These are phyloP conservation scores for Abramis brama DNA, from an alignment of 2,113 vertebrate genomes.

Conservation along the genomic window DNA sequence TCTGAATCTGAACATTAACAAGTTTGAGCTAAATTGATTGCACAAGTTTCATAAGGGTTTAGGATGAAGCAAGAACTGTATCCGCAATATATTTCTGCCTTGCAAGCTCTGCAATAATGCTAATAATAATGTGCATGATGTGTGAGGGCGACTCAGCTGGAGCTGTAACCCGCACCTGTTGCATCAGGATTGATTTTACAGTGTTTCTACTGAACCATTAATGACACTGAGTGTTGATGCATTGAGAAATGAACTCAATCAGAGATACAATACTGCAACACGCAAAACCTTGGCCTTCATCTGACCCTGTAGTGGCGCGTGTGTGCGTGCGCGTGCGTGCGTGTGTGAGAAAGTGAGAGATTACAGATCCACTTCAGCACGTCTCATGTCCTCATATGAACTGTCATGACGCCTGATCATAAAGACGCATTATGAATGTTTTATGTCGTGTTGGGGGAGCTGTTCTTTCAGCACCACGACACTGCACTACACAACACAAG, in stretches of 20 bases:
- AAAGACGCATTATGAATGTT: slow-evolving; percentile 17
- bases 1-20: not conserved
- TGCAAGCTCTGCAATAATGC: too few species aligned
- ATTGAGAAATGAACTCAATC: slow-evolving; percentile 3
- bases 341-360: not conserved
- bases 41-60: too few species aligned
- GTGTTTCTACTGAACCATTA: not conserved
- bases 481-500: not conserved
- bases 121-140: not conserved
- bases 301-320: not conserved
- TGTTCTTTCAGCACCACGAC: slow-evolving; percentile 30
- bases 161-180: slow-evolving; percentile 13
- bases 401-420: not conserved
- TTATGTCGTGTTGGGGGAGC: slow-evolving; percentile 4
- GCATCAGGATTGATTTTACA: slow-evolving; percentile 8
- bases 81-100: too few species aligned
- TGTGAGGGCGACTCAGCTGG: not conserved
- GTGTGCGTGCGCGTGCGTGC: not conserved
- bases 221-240: not conserved
- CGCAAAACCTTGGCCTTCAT: slow-evolving; percentile 15
- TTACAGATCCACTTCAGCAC: not conserved
- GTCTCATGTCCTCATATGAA: slow-evolving; percentile 19
- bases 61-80: too few species aligned
- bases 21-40: not conserved
- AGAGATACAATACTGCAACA: slow-evolving; percentile 14